A percentile compares a stretch with the other conserved stretches of the same genome.
phyloP scores from a whole-genome alignment of 92 coral and sea anemone genomes.

The Palythoa caribaeorum region DNA sequence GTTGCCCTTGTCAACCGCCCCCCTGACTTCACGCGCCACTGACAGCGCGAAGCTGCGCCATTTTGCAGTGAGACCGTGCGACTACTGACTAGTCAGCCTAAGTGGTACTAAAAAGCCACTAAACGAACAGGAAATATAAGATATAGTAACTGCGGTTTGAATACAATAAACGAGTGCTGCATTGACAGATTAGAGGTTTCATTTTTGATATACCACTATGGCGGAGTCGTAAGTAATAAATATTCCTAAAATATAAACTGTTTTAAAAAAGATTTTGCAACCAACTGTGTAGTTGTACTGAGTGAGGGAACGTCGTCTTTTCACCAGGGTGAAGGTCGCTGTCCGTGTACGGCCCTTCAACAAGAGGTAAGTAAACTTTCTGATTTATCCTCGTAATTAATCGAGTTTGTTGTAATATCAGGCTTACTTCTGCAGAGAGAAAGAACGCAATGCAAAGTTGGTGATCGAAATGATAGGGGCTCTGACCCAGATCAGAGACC shows the following conservation, averaged over 20 bases:
- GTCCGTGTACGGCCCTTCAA: conserved; percentile 99
- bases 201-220: conserved; percentile 40
- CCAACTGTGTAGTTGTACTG: neutral
- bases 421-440: conserved; percentile 71
- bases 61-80: conserved; percentile 26
- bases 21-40: conserved; percentile 15
- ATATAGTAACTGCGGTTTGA: conserved; percentile 22
- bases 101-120: neutral
- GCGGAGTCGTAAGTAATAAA: conserved; percentile 88
- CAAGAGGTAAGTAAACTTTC: conserved; percentile 75
- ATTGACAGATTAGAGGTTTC: neutral
- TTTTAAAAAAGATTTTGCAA: neutral
- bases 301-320: conserved; percentile 8
- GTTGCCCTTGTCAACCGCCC: conserved; percentile 4
- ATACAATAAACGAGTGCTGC: neutral
- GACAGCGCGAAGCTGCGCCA: conserved; percentile 35
- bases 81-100: conserved; percentile 6
- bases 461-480: conserved; percentile 93
- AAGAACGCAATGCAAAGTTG: conserved; percentile 88
- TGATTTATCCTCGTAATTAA: neutral
- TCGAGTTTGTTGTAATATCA: neutral
- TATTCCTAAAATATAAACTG: neutral
- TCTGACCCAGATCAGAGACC: conserved; percentile 90
- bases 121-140: conserved; percentile 43
- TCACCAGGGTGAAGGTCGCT: conserved; percentile 96